Base-by-base conservation (phyloP, 2,113 vertebrate genomes). In the Ursus arctos region DNA sequence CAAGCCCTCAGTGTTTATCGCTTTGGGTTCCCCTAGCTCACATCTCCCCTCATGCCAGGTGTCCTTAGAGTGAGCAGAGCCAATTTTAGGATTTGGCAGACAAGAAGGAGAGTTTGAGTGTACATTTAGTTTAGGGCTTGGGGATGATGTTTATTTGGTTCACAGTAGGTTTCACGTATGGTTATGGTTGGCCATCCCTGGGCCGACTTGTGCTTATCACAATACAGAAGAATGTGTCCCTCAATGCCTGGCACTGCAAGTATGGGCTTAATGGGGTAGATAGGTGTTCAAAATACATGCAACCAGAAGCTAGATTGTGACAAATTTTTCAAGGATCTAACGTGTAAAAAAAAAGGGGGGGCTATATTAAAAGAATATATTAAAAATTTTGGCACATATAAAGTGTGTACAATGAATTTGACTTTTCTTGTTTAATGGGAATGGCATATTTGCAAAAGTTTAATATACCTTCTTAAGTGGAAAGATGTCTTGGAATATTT, bases 401-500 rank as follows among this genome's bases (percentile, higher is more conserved):
- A 72, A 61, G 40, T 63, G 0, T 47, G 12, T 47, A 51, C 2
- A 59, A 13, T 21, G 22, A 3, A 92, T 76, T 84, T 91, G n/a
- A 88, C 40, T 83, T 59, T 80, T 74, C 19, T 87, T 69, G 69
- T 11, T 53, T 74, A 67, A 53, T n/a, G 19, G 7, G 1, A 88
- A 76, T 49, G 43, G 1, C 18, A 89, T 89, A 82, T 76, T 89
- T 76, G 22, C 24, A n/a, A 71, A 82, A 49, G 6, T 51, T 71
- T 47, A 71, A 53, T 69, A 6, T 40, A 61, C 1, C 18, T 85
- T 97, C 26, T 63, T 63, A 36, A 83, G 3, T 57, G 36, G 19
- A 77, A 83, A 91, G 36, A 80, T 72, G 6, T 74, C 69, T 57
- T 76, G 12, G 12, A 76, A 86, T 26, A 92, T 79, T 96, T 89